Evolutionary conservation across 2,113 vertebrate genomes (phyloP).

Genomic region (Ictalurus punctatus): DNA sequence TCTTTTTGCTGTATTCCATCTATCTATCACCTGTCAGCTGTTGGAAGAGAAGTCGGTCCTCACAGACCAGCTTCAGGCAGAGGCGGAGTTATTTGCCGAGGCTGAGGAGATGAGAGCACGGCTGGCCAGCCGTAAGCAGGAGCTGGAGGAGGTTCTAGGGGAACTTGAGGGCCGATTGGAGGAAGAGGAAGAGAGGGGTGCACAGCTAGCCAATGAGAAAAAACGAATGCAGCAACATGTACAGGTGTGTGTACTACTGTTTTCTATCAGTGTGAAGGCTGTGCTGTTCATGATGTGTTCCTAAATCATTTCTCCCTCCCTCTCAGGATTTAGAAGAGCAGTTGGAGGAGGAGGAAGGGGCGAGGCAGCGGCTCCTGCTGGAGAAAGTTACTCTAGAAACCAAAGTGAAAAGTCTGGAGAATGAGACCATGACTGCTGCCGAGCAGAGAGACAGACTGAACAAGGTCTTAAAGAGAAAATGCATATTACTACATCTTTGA

Average conservation of each 20-base stretch:
- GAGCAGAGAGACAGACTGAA: slow-evolving; percentile 82
- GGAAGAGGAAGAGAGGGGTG: slow-evolving; percentile 80
- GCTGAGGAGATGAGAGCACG: slow-evolving; percentile 82
- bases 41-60: slow-evolving; percentile 80
- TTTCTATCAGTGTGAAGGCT: neutral
- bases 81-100: slow-evolving; percentile 84
- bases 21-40: slow-evolving; percentile 63
- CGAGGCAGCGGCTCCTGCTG: slow-evolving; percentile 85
- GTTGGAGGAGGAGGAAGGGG: slow-evolving; percentile 85
- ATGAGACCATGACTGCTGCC: slow-evolving; percentile 73
- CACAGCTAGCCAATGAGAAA: slow-evolving; percentile 78
- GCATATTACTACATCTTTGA: neutral
- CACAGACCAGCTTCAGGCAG: slow-evolving; percentile 83
- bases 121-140: slow-evolving; percentile 78
- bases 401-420: slow-evolving; percentile 83
- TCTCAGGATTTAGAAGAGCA: slow-evolving; percentile 85
- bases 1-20: neutral
- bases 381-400: slow-evolving; percentile 87
- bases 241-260: slow-evolving; percentile 65
- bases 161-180: slow-evolving; percentile 81
- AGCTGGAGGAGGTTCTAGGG: slow-evolving; percentile 80
- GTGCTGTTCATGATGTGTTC: neutral
- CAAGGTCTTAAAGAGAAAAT: slow-evolving; percentile 71
- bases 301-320: neutral
- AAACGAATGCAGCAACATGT: slow-evolving; percentile 80